Conservation (phyloP, 2,797 vertebrate species). For the Poecilia velifera region DNA sequence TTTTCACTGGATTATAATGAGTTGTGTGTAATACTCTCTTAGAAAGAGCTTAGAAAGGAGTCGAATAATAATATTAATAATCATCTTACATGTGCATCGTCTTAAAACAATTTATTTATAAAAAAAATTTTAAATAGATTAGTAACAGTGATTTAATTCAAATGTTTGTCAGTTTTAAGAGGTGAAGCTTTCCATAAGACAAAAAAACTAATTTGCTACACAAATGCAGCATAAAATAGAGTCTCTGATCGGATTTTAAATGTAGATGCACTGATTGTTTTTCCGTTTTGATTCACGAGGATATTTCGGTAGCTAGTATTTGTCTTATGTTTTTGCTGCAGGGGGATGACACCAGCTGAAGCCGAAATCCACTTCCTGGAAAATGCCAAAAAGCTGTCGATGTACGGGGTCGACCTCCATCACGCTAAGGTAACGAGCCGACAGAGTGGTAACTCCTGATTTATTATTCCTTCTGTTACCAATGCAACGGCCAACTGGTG, state of each 20-base stretch:
- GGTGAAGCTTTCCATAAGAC: background rate
- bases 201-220: no score
- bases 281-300: background rate
- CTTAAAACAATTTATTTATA: background rate
- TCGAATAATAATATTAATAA: background rate
- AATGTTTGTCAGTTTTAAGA: background rate
- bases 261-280: background rate
- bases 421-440: conserved; percentile 90
- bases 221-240: no score
- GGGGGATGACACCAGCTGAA: conserved; percentile 97
- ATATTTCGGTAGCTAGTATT: background rate
- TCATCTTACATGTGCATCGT: background rate
- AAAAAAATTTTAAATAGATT: background rate
- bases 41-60: background rate
- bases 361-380: conserved; percentile 98
- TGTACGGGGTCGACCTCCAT: conserved; percentile 98
- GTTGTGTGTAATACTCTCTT: conserved; percentile 50
- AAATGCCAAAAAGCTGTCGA: conserved; percentile 98
- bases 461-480: background rate
- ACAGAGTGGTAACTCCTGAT: background rate
- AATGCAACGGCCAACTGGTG: background rate
- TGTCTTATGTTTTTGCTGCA: conserved; percentile 55
- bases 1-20: conserved; percentile 33
- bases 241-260: background rate
- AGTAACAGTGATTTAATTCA: background rate